A percentile compares a stretch with the other conserved stretches of the same genome.
Conservation (phyloP, 2,113 vertebrate species). For the Cichladusa arquata region DNA sequence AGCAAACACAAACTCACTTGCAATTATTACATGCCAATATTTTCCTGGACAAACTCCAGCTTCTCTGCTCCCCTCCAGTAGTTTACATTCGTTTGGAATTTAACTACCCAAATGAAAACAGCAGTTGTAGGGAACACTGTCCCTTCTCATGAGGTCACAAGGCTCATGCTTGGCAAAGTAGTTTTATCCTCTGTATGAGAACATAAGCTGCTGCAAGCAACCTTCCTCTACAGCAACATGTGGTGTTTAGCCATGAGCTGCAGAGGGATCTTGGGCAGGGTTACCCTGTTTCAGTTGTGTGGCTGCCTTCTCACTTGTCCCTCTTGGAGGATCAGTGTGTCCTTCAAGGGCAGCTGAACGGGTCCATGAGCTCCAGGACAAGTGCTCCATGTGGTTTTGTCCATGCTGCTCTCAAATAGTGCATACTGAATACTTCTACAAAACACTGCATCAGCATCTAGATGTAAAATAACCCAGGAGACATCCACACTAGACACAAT, state of each 20-base stretch:
- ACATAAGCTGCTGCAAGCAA: background rate
- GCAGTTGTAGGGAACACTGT: background rate
- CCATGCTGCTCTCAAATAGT: background rate
- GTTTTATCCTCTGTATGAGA: background rate
- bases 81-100: conserved; percentile 9
- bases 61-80: background rate
- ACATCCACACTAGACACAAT: background rate
- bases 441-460: background rate
- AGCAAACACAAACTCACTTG: background rate
- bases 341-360: accelerated
- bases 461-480: background rate
- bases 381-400: background rate
- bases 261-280: background rate
- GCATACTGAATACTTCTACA: background rate
- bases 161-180: background rate
- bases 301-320: background rate
- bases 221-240: background rate
- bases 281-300: background rate
- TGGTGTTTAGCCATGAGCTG: background rate
- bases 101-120: background rate
- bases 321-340: background rate
- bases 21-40: background rate
- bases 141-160: background rate
- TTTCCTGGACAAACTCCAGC: conserved; percentile 28
- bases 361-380: background rate